phyloP scores from a whole-genome alignment of 2,797 vertebrate species.

The Antennarius maculatus region DNA sequence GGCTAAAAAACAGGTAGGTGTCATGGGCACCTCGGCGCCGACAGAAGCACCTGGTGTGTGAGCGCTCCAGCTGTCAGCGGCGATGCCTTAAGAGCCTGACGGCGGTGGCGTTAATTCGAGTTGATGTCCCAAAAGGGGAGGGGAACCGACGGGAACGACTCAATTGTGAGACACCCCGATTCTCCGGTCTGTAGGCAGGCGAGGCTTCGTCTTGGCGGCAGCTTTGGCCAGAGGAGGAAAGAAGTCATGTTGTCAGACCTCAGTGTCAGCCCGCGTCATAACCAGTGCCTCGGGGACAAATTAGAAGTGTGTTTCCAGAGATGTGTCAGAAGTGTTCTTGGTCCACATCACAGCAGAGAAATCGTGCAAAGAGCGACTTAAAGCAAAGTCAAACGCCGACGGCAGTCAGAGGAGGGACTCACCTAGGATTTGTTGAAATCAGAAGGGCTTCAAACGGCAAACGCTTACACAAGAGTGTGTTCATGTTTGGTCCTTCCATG shows the following conservation, averaged over 20 bases:
- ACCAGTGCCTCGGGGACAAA: constrained; percentile 75
- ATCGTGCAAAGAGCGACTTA: constrained; percentile 56
- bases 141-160: constrained; percentile 40
- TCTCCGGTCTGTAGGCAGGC: constrained; percentile 63
- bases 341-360: constrained; percentile 77
- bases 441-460: constrained; percentile 38
- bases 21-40: constrained; percentile 71
- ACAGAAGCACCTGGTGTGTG: constrained; percentile 80
- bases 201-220: constrained; percentile 55
- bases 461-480: constrained; percentile 45
- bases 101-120: constrained; percentile 72
- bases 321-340: constrained; percentile 83
- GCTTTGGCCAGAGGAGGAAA: constrained; percentile 78
- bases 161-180: constrained; percentile 65
- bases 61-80: constrained; percentile 72
- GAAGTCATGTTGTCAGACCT: constrained; percentile 81
- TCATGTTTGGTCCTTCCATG: constrained; percentile 24
- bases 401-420: constrained; percentile 56
- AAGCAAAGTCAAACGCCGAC: constrained; percentile 74
- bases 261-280: constrained; percentile 79
- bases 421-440: constrained; percentile 69
- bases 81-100: constrained; percentile 65
- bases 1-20: constrained; percentile 85
- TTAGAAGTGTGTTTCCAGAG: constrained; percentile 79
- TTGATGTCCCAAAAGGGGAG: constrained; percentile 75